Percentiles rank a stretch among this genome's conserved stretches.
phyloP scores from a whole-genome alignment of 1,140 invertebrate species.

The Cataglyphis hispanica region DNA sequence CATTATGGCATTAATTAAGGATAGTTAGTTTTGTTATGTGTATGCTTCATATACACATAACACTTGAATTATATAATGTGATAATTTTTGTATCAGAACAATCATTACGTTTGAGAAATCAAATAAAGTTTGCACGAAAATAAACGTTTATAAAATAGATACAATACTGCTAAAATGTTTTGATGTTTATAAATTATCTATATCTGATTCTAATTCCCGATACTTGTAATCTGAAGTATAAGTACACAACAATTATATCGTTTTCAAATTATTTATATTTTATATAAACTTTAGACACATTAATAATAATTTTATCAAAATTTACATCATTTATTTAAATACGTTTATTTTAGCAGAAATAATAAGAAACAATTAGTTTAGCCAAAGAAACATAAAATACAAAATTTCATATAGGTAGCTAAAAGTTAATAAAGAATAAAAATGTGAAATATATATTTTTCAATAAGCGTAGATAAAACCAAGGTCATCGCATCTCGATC shows the following conservation, averaged over 20 bases:
- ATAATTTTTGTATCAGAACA: background rate
- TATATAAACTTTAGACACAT: background rate
- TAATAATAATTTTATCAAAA: background rate
- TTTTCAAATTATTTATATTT: slow-evolving; percentile 24
- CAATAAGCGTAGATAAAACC: slow-evolving; percentile 12
- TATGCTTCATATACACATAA: background rate
- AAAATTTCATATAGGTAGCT: background rate
- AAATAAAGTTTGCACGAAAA: too few relatives aligned
- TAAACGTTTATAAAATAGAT: background rate
- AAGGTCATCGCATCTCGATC: slow-evolving; percentile 50
- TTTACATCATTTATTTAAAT: background rate
- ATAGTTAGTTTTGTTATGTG: background rate
- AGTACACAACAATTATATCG: background rate
- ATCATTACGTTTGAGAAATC: background rate
- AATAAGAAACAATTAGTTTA: background rate
- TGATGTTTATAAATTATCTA: slow-evolving; percentile 21
- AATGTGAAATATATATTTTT: slow-evolving; percentile 17
- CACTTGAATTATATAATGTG: background rate
- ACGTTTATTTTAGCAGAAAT: background rate
- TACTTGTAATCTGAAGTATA: background rate
- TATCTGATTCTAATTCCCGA: background rate
- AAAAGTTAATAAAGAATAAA: background rate
- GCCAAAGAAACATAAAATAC: background rate
- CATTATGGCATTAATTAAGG: background rate
- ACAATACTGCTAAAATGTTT: background rate